phyloP scores from a whole-genome alignment of 2,113 vertebrate species.

The Campylomormyrus tamandua region DNA sequence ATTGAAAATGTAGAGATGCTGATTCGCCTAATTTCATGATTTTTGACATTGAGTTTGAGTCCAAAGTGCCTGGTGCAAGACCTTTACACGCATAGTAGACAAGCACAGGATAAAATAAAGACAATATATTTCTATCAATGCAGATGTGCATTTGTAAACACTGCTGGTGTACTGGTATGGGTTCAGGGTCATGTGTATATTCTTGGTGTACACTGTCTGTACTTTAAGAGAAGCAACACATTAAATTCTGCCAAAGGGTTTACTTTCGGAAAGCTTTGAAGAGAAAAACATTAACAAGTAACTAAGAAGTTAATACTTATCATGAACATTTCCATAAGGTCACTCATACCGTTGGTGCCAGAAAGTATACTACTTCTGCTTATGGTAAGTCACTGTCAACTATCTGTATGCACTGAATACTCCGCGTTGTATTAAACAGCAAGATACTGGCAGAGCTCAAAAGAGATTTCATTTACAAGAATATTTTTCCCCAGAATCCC shows the following conservation, averaged over 20 bases:
- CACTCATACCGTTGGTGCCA: not conserved
- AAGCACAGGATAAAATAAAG: not conserved
- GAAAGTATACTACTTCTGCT: not conserved
- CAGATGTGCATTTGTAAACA: not conserved
- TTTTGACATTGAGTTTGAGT: not conserved
- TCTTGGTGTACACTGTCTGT: not conserved
- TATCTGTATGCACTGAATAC: not conserved
- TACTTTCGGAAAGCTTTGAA: not conserved
- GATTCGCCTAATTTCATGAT: not conserved
- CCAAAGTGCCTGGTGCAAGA: not conserved
- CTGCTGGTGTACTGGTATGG: not conserved
- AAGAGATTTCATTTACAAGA: not conserved
- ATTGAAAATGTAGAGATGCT: not conserved
- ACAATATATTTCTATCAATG: not conserved
- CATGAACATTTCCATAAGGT: not conserved
- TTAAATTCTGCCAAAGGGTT: not conserved
- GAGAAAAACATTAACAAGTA: constrained; percentile 1
- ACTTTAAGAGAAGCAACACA: not conserved
- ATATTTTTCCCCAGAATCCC: not conserved
- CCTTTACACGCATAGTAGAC: not conserved
- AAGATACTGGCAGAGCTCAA: not conserved
- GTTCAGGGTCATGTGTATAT: not conserved
- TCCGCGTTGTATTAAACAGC: not conserved
- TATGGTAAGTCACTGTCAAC: not conserved
- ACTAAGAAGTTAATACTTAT: not conserved